A percentile compares a stretch with the other conserved stretches of the same genome.
Evolutionary conservation across 2,797 vertebrate species (phyloP).

Genomic region (Eupleurogrammus muticus): DNA sequence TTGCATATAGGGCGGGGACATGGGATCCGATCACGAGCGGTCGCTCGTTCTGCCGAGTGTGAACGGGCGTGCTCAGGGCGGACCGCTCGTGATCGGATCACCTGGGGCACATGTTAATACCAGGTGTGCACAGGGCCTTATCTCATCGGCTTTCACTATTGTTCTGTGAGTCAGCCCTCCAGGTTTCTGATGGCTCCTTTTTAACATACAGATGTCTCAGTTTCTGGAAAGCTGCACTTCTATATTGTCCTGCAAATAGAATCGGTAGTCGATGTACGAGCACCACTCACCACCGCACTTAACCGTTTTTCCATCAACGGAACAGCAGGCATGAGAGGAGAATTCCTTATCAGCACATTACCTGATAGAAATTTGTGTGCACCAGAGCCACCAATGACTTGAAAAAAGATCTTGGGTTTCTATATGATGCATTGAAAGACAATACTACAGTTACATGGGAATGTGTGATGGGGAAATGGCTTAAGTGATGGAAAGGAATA

Average conservation of each 20-base stretch:
- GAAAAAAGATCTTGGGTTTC: slow-evolving; percentile 37
- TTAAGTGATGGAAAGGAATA: slow-evolving; percentile 47
- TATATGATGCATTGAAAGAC: slow-evolving; percentile 40
- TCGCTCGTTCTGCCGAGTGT: no score
- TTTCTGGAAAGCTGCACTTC: not conserved
- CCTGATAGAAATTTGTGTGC: slow-evolving; percentile 49
- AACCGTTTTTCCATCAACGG: not conserved
- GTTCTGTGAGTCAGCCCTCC: slow-evolving; percentile 8
- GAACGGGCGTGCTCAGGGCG: no score
- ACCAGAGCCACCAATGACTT: slow-evolving; percentile 77
- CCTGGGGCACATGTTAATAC: no score
- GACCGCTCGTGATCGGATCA: no score
- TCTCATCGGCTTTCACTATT: slow-evolving; percentile 12
- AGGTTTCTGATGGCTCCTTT: not conserved
- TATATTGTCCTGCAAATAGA: slow-evolving; percentile 25
- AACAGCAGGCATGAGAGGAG: not conserved
- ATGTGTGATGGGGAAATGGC: slow-evolving; percentile 66
- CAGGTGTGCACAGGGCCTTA: no score
- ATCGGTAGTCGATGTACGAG: not conserved
- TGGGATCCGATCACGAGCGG: no score
- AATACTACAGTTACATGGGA: slow-evolving; percentile 38
- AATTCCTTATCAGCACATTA: not conserved
- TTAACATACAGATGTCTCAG: slow-evolving; percentile 12
- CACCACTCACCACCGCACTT: not conserved
- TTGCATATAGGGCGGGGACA: no score